Evolutionary conservation across 2,888 invertebrate genomes (phyloP), one percentile per base, ranked within the genome.

Genomic region (Perizoma flavofasciatum): DNA sequence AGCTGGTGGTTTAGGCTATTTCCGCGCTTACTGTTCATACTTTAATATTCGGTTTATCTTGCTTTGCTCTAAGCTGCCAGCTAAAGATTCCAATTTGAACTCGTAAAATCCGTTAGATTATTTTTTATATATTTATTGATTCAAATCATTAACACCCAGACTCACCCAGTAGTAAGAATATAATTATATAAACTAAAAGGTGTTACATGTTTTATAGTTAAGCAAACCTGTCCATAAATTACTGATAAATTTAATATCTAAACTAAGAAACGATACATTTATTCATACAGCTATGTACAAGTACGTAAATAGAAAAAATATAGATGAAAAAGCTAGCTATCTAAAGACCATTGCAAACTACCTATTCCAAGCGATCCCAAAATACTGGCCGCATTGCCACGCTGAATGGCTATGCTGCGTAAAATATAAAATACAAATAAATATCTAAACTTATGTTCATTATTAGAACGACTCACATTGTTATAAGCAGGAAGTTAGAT

Each of bases 401-500:
- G 22, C 22, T 22, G 22, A 22, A 22, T 22, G 3, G 1, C 3
- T 22, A 22, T 22, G 22, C 22, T 22, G 22, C 22, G 22, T 22
- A 22, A 22, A 22, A 22, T 22, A 22, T 22, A 22, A 22, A 22
- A 22, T 22, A 22, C 3, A 22, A 22, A 22, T 22, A 22, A 22
- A 22, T 22, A 22, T 22, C 22, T 1, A 22, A 22, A 22, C 22
- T 22, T 22, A 22, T 22, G 22, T 22, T 22, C 39, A 51, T 37
- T 53, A 53, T 53, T 32, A 53, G 4, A 11, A 11, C 8, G 10
- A 9, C 10, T 32, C 22, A 11, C 48, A 44, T 56, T 52, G 33
- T 58, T 52, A 56, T 53, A 9, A 39, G 43, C 53, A 61, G 56
- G 61, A 61, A 57, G 37, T 49, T 44, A 53, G 61, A 57, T 61